Evolutionary conservation across 1,140 invertebrate species (phyloP).

Genomic region (Caerostris darwini): DNA sequence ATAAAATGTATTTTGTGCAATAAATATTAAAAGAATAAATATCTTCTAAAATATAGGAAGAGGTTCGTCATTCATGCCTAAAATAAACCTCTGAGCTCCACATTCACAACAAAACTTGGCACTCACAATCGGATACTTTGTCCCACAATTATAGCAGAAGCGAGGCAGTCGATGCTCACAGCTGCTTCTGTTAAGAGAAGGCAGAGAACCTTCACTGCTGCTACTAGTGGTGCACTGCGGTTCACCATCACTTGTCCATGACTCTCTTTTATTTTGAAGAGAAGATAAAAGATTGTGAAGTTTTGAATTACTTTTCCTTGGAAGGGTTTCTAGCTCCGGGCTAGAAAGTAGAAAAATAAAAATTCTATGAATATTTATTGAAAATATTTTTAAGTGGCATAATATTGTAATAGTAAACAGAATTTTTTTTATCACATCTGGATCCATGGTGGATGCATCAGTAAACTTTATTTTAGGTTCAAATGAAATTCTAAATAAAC

Average conservation of each 20-base stretch:
- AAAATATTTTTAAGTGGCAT: too few relatives aligned
- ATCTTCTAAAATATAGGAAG: neutral
- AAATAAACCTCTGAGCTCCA: slow-evolving; percentile 85
- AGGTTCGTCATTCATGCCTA: neutral
- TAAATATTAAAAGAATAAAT: too few relatives aligned
- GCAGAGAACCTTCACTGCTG: slow-evolving; percentile 2
- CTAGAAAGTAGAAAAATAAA: neutral
- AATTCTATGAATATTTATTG: neutral
- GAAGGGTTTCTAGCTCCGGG: neutral
- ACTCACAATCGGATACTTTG: slow-evolving; percentile 88
- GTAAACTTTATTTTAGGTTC: too few relatives aligned
- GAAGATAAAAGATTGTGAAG: neutral
- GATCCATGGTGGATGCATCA: too few relatives aligned
- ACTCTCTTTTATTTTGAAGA: neutral
- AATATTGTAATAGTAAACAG: too few relatives aligned
- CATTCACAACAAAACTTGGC: slow-evolving; percentile 97
- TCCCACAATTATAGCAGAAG: slow-evolving; percentile 95
- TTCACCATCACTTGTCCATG: slow-evolving; percentile 36
- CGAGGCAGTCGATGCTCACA: slow-evolving; percentile 81
- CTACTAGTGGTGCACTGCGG: slow-evolving; percentile 9
- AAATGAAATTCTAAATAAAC: too few relatives aligned
- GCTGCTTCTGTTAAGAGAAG: neutral
- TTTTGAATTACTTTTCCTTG: slow-evolving; percentile 15
- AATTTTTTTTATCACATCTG: too few relatives aligned
- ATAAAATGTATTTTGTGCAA: too few relatives aligned